A percentile compares a stretch with the other conserved stretches of the same genome.
Conservation (phyloP, 2,888 invertebrate genomes). For the Ypsolopha sequella region DNA sequence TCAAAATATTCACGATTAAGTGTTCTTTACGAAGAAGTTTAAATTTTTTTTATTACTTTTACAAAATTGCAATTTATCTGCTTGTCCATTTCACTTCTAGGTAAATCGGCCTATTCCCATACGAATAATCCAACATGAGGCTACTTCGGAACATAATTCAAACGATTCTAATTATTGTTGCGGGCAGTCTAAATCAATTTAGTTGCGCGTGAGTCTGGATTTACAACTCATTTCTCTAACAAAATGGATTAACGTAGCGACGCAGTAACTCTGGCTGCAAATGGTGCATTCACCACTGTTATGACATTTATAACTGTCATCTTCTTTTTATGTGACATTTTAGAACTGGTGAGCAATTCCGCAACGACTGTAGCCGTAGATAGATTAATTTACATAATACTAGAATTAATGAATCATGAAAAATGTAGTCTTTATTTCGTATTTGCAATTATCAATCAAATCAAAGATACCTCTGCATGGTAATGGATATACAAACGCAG, state of each 20-base stretch:
- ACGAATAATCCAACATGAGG: constrained; percentile 1
- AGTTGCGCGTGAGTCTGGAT: constrained; percentile 27
- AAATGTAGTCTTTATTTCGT: no score
- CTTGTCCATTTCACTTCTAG: no score
- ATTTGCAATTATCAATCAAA: no score
- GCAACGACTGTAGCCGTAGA: no score
- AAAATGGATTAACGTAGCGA: constrained; percentile 42
- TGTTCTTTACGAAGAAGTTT: no score
- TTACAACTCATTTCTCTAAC: constrained; percentile 42
- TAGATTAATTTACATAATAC: no score
- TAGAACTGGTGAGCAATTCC: neutral
- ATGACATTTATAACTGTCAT: constrained; percentile 36
- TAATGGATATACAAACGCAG: no score
- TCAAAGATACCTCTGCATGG: no score
- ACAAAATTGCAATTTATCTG: no score
- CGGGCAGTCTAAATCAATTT: constrained; percentile 52
- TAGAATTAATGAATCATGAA: no score
- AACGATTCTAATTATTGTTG: constrained; percentile 48
- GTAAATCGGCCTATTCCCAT: neutral
- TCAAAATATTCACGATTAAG: no score
- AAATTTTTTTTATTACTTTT: no score
- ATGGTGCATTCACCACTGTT: constrained; percentile 42
- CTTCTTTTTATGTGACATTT: constrained; percentile 14
- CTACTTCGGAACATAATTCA: constrained; percentile 27
- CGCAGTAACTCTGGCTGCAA: constrained; percentile 46